These are phyloP conservation scores for Penaeus monodon DNA, from an alignment of 2,888 invertebrate species.

Conservation along the genomic window DNA sequence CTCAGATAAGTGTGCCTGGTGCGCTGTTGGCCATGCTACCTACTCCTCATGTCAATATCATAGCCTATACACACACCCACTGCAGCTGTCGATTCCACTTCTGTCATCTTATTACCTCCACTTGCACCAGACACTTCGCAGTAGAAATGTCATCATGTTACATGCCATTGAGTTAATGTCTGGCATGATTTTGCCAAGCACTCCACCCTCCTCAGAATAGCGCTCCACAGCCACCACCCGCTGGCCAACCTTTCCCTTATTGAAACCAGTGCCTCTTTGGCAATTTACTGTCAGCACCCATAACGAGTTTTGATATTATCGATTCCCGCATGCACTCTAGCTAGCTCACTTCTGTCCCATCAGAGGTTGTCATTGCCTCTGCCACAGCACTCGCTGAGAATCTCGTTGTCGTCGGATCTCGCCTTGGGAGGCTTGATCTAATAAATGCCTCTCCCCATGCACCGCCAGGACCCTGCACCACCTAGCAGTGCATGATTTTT, in stretches of 20 bases:
- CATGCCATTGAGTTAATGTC: constrained; percentile 2
- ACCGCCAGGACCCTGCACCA: not conserved
- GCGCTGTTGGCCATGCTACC: too few relatives aligned
- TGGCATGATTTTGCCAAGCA: constrained; percentile 24
- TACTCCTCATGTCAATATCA: too few relatives aligned
- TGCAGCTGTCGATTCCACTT: too few relatives aligned
- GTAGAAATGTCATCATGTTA: constrained; percentile 35
- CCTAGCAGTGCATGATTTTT: not conserved
- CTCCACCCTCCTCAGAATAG: too few relatives aligned
- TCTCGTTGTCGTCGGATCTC: not conserved
- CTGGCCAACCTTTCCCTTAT: not conserved
- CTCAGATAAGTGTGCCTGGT: too few relatives aligned
- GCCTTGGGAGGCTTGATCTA: not conserved
- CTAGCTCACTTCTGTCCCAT: not conserved
- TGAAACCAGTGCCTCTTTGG: not conserved
- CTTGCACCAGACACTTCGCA: not conserved
- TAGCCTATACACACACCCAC: too few relatives aligned
- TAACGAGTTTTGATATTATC: constrained; percentile 4
- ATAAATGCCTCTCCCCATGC: not conserved
- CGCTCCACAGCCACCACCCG: not conserved
- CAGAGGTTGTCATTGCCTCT: not conserved
- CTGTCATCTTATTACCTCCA: too few relatives aligned
- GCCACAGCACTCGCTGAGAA: not conserved
- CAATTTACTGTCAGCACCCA: not conserved
- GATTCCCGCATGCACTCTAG: not conserved